Percentiles rank a stretch among this genome's conserved stretches.
phyloP scores from a whole-genome alignment of 1,140 invertebrate genomes.

The Ladona fulva region DNA sequence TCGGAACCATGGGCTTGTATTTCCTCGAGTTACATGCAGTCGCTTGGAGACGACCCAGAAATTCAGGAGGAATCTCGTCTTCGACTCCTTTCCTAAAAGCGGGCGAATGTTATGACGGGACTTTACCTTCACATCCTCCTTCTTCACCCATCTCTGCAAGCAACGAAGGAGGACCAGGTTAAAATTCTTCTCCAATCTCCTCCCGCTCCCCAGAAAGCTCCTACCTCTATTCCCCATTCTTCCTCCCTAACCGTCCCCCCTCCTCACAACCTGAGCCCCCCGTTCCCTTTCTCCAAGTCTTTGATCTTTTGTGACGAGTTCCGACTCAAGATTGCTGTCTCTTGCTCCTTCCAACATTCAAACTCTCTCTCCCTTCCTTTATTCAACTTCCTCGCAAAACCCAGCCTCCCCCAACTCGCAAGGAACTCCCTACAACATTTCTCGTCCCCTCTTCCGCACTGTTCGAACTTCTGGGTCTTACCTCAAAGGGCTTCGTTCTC shows the following conservation, averaged over 20 bases:
- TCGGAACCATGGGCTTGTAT: neutral
- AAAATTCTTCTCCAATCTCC: neutral
- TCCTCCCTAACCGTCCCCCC: neutral
- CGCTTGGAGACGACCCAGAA: neutral
- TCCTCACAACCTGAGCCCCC: neutral
- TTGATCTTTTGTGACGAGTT: constrained; percentile 9
- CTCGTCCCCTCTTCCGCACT: neutral
- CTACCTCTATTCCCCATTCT: neutral
- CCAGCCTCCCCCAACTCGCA: neutral
- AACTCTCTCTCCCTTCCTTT: neutral
- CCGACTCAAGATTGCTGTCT: neutral
- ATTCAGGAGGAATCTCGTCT: too few species aligned
- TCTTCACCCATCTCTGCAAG: too few species aligned
- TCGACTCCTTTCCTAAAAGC: too few species aligned
- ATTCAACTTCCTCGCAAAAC: neutral
- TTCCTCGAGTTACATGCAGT: neutral
- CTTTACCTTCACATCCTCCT: too few species aligned
- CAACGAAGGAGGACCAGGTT: too few species aligned
- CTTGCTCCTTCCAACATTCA: neutral
- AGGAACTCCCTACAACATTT: neutral
- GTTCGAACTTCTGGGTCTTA: neutral
- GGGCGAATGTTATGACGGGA: too few species aligned
- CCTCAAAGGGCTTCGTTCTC: neutral
- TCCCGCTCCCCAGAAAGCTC: neutral
- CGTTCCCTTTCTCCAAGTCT: neutral